Conservation (phyloP, 1,140 invertebrate species). For the Spodoptera frugiperda region DNA sequence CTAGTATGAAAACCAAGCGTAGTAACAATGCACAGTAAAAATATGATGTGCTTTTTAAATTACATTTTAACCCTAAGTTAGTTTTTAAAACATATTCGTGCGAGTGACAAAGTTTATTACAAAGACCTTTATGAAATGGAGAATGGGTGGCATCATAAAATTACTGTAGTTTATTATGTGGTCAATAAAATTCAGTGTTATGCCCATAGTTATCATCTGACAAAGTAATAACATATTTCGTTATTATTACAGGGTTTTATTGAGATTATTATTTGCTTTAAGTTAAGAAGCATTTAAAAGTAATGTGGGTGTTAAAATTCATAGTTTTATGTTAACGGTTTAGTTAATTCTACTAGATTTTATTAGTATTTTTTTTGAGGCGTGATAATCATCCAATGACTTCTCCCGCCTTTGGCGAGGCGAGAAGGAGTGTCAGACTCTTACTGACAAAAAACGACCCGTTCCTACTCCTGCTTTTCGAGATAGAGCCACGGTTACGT, state of each 20-base stretch:
- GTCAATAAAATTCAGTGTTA: constrained; percentile 14
- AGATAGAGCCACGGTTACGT: too few species aligned
- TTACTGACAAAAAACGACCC: too few species aligned
- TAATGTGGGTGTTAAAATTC: constrained; percentile 1
- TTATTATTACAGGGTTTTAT: constrained; percentile 10
- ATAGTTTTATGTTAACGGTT: background rate
- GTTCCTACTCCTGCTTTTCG: too few species aligned
- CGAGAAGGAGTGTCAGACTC: too few species aligned
- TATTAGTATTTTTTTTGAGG: too few species aligned
- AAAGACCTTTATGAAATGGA: constrained; percentile 4
- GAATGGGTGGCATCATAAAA: background rate
- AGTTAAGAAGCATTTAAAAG: constrained; percentile 15
- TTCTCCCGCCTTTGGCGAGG: too few species aligned
- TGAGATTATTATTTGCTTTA: constrained; percentile 11
- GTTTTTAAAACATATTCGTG: background rate
- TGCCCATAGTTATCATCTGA: constrained; percentile 8
- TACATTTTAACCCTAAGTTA: too few species aligned
- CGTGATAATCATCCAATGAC: too few species aligned
- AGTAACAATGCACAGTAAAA: too few species aligned
- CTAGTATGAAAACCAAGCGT: too few species aligned
- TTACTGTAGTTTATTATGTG: constrained; percentile 5
- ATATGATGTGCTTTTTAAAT: too few species aligned
- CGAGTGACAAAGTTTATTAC: background rate
- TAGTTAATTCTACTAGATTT: too few species aligned
- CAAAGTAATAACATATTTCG: constrained; percentile 19